Conservation (phyloP, 2,113 vertebrate species). For the Condylura cristata region DNA sequence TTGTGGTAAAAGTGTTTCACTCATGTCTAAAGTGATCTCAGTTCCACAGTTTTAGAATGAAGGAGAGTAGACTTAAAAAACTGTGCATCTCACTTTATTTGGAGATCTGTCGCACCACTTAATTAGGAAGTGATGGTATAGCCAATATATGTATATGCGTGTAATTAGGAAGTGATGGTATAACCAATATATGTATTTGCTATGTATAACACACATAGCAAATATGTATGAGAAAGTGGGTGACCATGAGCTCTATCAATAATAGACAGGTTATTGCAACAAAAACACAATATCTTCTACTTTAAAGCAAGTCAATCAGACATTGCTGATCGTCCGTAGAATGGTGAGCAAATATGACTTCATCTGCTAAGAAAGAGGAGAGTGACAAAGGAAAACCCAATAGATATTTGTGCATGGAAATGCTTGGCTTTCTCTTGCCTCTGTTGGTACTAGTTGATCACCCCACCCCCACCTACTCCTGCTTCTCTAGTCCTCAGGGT, state of each 20-base stretch:
- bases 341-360: background rate
- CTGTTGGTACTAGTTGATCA: too few relatives aligned
- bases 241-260: background rate
- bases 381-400: background rate
- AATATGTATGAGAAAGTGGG: too few relatives aligned
- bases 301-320: background rate
- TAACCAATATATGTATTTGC: too few relatives aligned
- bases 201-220: too few relatives aligned
- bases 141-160: too few relatives aligned
- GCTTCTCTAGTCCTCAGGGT: background rate
- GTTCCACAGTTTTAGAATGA: background rate
- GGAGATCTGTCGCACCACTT: background rate
- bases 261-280: background rate
- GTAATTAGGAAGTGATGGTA: too few relatives aligned
- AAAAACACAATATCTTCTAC: background rate
- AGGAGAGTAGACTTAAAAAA: background rate
- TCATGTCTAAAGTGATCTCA: background rate
- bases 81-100: background rate
- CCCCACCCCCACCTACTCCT: background rate
- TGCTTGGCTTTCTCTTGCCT: background rate
- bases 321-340: background rate
- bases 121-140: too few relatives aligned
- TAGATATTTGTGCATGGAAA: background rate
- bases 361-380: background rate
- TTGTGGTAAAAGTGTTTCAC: background rate